Conservation (phyloP, 2,113 vertebrate genomes). For the Perca fluviatilis region DNA sequence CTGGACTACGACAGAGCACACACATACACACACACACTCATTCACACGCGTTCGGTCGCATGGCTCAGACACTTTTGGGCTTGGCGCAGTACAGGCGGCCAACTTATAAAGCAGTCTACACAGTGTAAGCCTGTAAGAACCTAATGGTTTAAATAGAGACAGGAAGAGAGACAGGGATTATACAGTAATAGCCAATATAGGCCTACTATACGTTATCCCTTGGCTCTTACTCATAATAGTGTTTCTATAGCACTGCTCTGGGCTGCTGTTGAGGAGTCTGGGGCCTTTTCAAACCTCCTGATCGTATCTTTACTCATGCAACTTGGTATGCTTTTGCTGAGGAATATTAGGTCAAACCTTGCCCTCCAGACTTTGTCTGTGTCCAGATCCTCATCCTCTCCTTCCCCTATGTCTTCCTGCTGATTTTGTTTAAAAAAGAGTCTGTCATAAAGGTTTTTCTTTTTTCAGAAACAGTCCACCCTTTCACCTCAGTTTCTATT, state of each 20-base stretch:
- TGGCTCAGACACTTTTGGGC: slow-evolving; percentile 35
- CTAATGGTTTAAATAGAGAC: slow-evolving; percentile 64
- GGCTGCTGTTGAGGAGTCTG: slow-evolving; percentile 36
- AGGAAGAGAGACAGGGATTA: slow-evolving; percentile 49
- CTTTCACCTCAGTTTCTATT: neutral
- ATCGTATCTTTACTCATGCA: slow-evolving; percentile 38
- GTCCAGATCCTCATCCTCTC: neutral
- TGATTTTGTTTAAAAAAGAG: slow-evolving; percentile 14
- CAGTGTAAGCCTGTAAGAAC: slow-evolving; percentile 48
- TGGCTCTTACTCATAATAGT: slow-evolving; percentile 54
- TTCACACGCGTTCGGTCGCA: slow-evolving; percentile 16
- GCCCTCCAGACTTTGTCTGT: slow-evolving; percentile 8
- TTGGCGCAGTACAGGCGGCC: slow-evolving; percentile 40
- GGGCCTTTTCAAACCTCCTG: slow-evolving; percentile 50
- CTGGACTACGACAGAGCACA: slow-evolving; percentile 15
- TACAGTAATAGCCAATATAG: slow-evolving; percentile 22
- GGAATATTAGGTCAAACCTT: slow-evolving; percentile 20
- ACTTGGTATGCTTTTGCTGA: neutral
- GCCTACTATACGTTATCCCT: slow-evolving; percentile 57
- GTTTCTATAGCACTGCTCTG: slow-evolving; percentile 40
- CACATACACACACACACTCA: slow-evolving; percentile 21
- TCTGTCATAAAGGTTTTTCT: slow-evolving; percentile 2
- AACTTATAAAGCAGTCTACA: slow-evolving; percentile 58
- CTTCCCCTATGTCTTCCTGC: neutral
- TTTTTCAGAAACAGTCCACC: neutral